Conservation (phyloP, 2,888 invertebrate species). For the Prenolepis imparis region DNA sequence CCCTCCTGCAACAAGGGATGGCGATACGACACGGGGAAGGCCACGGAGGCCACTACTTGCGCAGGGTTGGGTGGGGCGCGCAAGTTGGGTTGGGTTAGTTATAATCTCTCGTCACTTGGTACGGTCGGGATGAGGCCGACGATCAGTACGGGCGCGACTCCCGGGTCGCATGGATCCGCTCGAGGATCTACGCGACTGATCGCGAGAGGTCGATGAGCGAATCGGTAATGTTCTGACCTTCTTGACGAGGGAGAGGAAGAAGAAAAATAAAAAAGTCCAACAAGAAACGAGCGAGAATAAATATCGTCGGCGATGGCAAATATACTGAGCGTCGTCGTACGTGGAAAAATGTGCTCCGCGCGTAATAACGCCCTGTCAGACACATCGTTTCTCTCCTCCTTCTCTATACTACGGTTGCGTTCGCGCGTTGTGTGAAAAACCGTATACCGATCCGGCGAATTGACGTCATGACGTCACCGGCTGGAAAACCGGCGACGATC, state of each 20-base stretch:
- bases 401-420: slow-evolving; percentile 70
- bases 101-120: slow-evolving; percentile 55
- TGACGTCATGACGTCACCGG: slow-evolving; percentile 82
- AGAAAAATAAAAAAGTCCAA: background rate
- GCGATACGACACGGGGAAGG: background rate
- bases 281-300: slow-evolving; percentile 14
- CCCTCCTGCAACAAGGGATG: slow-evolving; percentile 11
- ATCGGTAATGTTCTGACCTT: slow-evolving; percentile 31
- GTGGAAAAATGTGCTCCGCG: slow-evolving; percentile 19
- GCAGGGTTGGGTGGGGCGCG: slow-evolving; percentile 65
- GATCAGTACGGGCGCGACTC: slow-evolving; percentile 82
- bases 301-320: slow-evolving; percentile 40
- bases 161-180: slow-evolving; percentile 80
- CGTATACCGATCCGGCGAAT: slow-evolving; percentile 1
- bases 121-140: slow-evolving; percentile 60
- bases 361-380: background rate
- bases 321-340: slow-evolving; percentile 25
- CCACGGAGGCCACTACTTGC: slow-evolving; percentile 33
- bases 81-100: slow-evolving; percentile 53
- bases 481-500: slow-evolving; percentile 83
- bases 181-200: slow-evolving; percentile 32
- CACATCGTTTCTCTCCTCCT: slow-evolving; percentile 70
- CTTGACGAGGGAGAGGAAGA: background rate
- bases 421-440: slow-evolving; percentile 61
- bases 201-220: slow-evolving; percentile 22